Base-by-base conservation (phyloP, 2,888 invertebrate species). In the Eudemis profundana region DNA sequence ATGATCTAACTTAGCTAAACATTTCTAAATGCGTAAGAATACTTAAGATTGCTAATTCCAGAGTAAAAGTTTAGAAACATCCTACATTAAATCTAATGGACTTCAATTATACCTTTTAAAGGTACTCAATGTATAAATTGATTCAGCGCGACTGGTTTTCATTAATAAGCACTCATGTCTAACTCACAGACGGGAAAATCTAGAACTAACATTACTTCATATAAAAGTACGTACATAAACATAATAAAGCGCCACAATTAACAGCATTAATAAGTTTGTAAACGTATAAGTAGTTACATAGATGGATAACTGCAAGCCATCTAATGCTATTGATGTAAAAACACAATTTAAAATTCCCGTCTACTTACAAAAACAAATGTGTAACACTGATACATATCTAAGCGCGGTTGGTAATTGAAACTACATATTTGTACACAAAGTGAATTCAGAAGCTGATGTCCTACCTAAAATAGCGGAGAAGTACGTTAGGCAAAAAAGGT, bases 391-490 rank as follows among this genome's bases (percentile, higher is more conserved):
- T 59, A 59, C 59, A 60, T 60, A 65, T 60, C 60, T 44, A 57
- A 42, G 23, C 7, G 44, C 17, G 50, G 27, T 60, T 51, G 46
- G 51, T 65, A 60, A 65, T 60, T 60, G 60, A 53, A 47, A 59
- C 38, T 60, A 53, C 60, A 47, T 53, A 65, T 53, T 65, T 65
- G 65, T 53, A 60, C 53, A 59, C 65, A 65, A 65, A 65, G 59
- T 65, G 60, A 65, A 65, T 65, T 60, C 53, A 65, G 65, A 53
- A 51, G 59, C 44, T 59, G 65, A 65, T 65, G 60, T 51, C 65
- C 59, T 60, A 65, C 65, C 65, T 60, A 65, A 65, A 65, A 46
- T 47, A 59, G 57, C 51, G 17, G 59, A 38, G 27, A 40, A 21
- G 53, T 65, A 47, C 36, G 59, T 23, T 29, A 36, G 47, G 51